phyloP scores from a whole-genome alignment of 2,113 vertebrate genomes.

The Limnothrissa miodon region DNA sequence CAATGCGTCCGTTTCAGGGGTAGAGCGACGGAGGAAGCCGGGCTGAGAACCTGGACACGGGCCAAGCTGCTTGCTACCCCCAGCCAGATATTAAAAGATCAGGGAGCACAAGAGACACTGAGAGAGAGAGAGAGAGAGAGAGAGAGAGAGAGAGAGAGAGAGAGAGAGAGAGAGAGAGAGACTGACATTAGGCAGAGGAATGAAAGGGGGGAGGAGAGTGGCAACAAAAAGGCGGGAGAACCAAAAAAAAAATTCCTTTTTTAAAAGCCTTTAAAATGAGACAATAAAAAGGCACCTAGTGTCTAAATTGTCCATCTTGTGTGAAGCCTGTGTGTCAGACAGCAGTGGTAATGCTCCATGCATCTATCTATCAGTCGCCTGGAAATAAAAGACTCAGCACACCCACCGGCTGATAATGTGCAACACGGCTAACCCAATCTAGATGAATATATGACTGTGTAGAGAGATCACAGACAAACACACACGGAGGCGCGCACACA shows the following conservation, averaged over 20 bases:
- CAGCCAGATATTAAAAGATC: conserved; percentile 33
- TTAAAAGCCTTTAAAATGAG: conserved; percentile 17
- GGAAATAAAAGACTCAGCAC: conserved; percentile 51
- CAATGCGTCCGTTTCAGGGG: conserved; percentile 44
- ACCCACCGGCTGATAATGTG: conserved; percentile 38
- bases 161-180: too few species aligned
- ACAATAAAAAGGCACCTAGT: conserved; percentile 22
- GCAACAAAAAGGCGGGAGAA: not conserved
- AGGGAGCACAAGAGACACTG: not conserved
- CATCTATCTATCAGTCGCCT: conserved; percentile 55
- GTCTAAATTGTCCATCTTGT: conserved; percentile 38
- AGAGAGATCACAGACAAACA: not conserved
- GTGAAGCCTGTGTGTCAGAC: conserved; percentile 18
- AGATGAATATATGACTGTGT: conserved; percentile 34
- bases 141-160: conserved; percentile 14
- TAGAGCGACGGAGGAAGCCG: conserved; percentile 32
- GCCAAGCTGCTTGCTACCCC: conserved; percentile 36
- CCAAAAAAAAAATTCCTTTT: conserved; percentile 30
- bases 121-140: conserved; percentile 6
- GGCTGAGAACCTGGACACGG: conserved; percentile 34
- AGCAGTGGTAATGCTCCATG: conserved; percentile 18
- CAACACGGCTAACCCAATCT: conserved; percentile 49
- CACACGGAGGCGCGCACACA: conserved; percentile 27
- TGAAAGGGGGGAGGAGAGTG: not conserved
- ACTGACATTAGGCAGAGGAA: conserved; percentile 25